These are phyloP conservation scores for Sarotherodon lohbergeri DNA, from an alignment of 2,113 vertebrate genomes.

Conservation along the genomic window DNA sequence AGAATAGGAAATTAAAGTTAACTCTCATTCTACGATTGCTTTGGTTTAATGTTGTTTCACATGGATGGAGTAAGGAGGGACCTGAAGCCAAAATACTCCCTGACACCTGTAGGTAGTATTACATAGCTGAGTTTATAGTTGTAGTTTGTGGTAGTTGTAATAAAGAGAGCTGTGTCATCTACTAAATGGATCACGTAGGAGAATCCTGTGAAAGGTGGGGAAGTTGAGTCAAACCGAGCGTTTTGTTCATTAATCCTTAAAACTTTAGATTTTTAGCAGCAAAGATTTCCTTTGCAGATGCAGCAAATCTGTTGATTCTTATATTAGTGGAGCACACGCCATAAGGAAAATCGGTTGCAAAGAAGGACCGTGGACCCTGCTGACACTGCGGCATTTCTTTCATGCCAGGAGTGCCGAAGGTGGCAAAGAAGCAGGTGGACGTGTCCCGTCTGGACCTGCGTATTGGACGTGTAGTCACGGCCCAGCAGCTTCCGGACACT, in stretches of 20 bases:
- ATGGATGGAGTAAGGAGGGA: neutral
- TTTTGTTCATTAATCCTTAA: neutral
- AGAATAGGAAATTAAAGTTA: neutral
- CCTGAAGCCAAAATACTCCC: neutral
- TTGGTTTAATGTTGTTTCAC: neutral
- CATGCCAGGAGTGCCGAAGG: constrained; percentile 28
- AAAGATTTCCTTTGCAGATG: neutral
- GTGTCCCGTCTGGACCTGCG: constrained; percentile 87
- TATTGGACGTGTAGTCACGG: constrained; percentile 81
- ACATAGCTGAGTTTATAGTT: neutral
- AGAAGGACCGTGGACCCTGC: neutral
- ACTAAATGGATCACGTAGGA: neutral
- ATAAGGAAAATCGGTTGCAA: neutral
- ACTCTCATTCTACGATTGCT: neutral
- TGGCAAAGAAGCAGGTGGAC: constrained; percentile 75
- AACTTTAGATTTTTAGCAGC: neutral
- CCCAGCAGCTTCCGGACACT: constrained; percentile 82
- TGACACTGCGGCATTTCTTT: neutral
- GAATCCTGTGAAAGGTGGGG: neutral
- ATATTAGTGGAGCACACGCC: neutral
- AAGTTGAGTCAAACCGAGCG: neutral
- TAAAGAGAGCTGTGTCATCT: neutral
- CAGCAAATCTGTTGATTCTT: neutral
- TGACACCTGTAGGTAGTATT: neutral
- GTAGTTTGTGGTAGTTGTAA: neutral